Evolutionary conservation across 2,888 invertebrate species (phyloP).

Genomic region (Trichacis sp.): DNA sequence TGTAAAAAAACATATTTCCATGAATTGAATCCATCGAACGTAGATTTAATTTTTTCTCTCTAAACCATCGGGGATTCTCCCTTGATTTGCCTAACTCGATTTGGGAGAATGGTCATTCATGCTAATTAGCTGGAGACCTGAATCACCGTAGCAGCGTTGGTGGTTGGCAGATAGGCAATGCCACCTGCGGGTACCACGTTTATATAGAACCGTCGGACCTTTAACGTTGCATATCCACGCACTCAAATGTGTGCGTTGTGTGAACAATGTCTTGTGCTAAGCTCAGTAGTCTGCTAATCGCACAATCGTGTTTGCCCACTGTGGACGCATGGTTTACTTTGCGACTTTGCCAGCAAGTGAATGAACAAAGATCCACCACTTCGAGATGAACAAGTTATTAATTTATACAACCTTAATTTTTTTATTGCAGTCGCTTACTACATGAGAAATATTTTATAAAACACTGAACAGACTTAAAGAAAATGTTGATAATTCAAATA

Average conservation of each 20-base stretch:
- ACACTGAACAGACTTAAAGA: too few relatives aligned
- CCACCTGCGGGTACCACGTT: slow-evolving; percentile 59
- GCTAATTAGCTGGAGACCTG: slow-evolving; percentile 63
- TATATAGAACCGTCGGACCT: slow-evolving; percentile 36
- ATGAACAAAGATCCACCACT: too few relatives aligned
- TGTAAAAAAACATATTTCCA: too few relatives aligned
- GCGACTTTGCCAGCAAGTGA: too few relatives aligned
- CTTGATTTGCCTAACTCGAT: slow-evolving; percentile 53
- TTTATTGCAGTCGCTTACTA: too few relatives aligned
- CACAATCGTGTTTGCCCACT: slow-evolving; percentile 15
- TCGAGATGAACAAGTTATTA: too few relatives aligned
- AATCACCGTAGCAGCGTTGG: slow-evolving; percentile 59
- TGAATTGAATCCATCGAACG: too few relatives aligned
- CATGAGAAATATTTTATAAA: too few relatives aligned
- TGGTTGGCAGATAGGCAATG: slow-evolving; percentile 55
- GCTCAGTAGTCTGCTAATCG: slow-evolving; percentile 29
- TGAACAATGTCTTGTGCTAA: slow-evolving; percentile 57
- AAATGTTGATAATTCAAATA: too few relatives aligned
- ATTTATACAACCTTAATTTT: too few relatives aligned
- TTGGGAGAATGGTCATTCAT: slow-evolving; percentile 51
- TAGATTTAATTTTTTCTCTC: too few relatives aligned
- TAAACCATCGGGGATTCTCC: slow-evolving; percentile 16
- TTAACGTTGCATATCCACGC: slow-evolving; percentile 40
- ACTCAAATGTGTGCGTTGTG: slow-evolving; percentile 63
- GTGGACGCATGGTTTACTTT: not conserved